These are phyloP conservation scores for Nibea albiflora DNA, from an alignment of 2,113 vertebrate genomes.

Conservation along the genomic window DNA sequence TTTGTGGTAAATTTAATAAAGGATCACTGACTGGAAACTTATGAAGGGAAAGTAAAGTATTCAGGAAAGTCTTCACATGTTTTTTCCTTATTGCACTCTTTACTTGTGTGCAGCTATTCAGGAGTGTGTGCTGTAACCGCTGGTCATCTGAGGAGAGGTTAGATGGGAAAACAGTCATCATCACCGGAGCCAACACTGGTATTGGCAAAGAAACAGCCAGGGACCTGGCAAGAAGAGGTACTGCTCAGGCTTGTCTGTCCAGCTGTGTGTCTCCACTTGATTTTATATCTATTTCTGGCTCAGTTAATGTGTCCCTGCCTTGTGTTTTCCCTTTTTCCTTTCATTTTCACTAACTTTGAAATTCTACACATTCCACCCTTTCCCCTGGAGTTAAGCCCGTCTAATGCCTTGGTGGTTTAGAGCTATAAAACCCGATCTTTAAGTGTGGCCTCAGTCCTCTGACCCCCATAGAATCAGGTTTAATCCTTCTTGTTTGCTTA, in stretches of 20 bases:
- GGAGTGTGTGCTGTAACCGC: conserved; percentile 66
- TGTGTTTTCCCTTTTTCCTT: not conserved
- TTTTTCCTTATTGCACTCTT: not conserved
- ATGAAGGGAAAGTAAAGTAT: not conserved
- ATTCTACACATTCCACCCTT: conserved; percentile 36
- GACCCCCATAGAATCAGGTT: conserved; percentile 33
- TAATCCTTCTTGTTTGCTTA: conserved; percentile 23
- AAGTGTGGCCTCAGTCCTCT: conserved; percentile 11
- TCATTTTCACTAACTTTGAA: not conserved
- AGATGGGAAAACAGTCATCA: conserved; percentile 83
- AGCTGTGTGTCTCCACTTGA: not conserved
- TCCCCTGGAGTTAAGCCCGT: conserved; percentile 22
- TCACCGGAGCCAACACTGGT: conserved; percentile 86
- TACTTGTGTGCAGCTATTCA: conserved; percentile 29
- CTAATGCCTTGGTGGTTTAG: conserved; percentile 27
- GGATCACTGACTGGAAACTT: not conserved
- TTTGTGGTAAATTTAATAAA: not conserved
- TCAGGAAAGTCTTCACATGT: not conserved
- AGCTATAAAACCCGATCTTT: conserved; percentile 39
- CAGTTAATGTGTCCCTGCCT: not conserved
- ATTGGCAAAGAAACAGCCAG: conserved; percentile 85
- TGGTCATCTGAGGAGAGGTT: conserved; percentile 82
- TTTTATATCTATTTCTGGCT: conserved; percentile 17
- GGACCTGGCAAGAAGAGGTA: conserved; percentile 85
- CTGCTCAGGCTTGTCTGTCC: not conserved